Percentiles rank a stretch among this genome's conserved stretches.
These are phyloP conservation scores for Eidolon dupreanum DNA, from an alignment of 2,797 vertebrate genomes.

Conservation along the genomic window DNA sequence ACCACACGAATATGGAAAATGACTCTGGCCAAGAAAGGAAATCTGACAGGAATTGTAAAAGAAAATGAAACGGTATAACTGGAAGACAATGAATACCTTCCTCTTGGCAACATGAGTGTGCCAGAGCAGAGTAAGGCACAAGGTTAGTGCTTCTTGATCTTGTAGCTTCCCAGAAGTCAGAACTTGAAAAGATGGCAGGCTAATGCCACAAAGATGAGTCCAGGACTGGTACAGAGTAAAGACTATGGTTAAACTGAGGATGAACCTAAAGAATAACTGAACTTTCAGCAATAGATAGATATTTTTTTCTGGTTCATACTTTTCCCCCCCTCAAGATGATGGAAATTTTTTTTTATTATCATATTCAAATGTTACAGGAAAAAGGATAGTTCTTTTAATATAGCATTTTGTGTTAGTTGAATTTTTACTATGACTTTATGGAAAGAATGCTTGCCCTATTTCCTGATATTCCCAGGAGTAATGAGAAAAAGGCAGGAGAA, in stretches of 20 bases:
- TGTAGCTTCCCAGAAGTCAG: not conserved
- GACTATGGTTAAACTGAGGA: not conserved
- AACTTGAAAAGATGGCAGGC: not conserved
- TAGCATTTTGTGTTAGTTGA: not conserved
- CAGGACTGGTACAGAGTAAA: not conserved
- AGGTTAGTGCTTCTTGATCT: not conserved
- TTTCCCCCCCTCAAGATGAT: not conserved
- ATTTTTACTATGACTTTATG: constrained; percentile 19
- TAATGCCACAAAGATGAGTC: not conserved
- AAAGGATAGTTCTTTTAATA: not conserved
- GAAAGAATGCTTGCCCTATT: not conserved
- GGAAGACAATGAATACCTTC: not conserved
- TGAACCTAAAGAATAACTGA: not conserved
- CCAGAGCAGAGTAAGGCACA: not conserved
- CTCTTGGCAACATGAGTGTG: not conserved
- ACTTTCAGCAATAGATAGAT: not conserved
- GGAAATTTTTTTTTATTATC: not conserved
- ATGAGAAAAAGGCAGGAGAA: not conserved
- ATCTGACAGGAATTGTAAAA: not conserved
- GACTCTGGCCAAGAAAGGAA: not conserved
- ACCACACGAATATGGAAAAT: not conserved
- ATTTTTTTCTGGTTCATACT: not conserved
- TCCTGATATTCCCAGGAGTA: not conserved
- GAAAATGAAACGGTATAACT: not conserved
- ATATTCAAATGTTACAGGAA: not conserved